A percentile compares a stretch with the other conserved stretches of the same genome.
Conservation (phyloP, 2,888 invertebrate species). For the Cremastinae sp. region DNA sequence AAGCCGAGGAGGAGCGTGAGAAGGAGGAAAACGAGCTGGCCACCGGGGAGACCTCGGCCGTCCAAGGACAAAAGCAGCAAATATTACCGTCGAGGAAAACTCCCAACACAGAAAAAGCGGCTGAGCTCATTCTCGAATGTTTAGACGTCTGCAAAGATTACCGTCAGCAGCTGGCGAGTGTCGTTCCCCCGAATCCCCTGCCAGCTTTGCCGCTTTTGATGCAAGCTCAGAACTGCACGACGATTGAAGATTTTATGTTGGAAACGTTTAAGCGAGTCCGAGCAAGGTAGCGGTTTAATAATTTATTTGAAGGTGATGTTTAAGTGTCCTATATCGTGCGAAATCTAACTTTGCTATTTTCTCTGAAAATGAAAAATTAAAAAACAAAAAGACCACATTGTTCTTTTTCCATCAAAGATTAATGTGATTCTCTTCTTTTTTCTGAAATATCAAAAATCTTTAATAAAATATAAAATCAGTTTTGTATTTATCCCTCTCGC, state of each 20-base stretch:
- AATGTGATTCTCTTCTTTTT: too few relatives aligned
- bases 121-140: slow-evolving; percentile 95
- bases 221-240: slow-evolving; percentile 88
- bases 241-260: slow-evolving; percentile 89
- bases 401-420: too few relatives aligned
- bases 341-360: too few relatives aligned
- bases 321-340: too few relatives aligned
- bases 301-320: slow-evolving; percentile 8
- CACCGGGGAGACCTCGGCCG: slow-evolving; percentile 86
- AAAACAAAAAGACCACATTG: too few relatives aligned
- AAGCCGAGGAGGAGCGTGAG: slow-evolving; percentile 92
- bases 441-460: too few relatives aligned
- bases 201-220: slow-evolving; percentile 89
- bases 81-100: slow-evolving; percentile 94
- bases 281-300: slow-evolving; percentile 84
- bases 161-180: slow-evolving; percentile 83
- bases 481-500: too few relatives aligned
- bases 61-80: slow-evolving; percentile 88
- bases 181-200: slow-evolving; percentile 79
- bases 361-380: too few relatives aligned
- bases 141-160: slow-evolving; percentile 88
- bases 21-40: slow-evolving; percentile 87
- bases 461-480: too few relatives aligned
- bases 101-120: slow-evolving; percentile 91
- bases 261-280: slow-evolving; percentile 90